A percentile compares a stretch with the other conserved stretches of the same genome.
phyloP scores from a whole-genome alignment of 2,888 invertebrate genomes.

The Conops quadrifasciatus region DNA sequence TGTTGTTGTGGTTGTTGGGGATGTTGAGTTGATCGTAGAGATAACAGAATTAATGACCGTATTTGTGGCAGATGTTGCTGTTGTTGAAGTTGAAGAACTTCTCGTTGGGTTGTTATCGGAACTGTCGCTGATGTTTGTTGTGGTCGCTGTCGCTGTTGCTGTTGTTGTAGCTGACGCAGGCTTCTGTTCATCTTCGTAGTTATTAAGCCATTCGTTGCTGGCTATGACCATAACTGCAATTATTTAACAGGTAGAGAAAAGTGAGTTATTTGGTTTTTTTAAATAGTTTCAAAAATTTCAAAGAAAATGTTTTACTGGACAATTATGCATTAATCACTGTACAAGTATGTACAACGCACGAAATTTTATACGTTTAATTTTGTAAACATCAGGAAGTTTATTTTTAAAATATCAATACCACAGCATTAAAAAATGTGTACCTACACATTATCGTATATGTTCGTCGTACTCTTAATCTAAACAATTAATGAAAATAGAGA shows the following conservation, averaged over 20 bases:
- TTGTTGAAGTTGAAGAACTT: conserved; percentile 40
- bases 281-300: background rate
- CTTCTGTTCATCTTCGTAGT: conserved; percentile 54
- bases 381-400: too few relatives aligned
- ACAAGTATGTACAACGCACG: too few relatives aligned
- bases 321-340: too few relatives aligned
- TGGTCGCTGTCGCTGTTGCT: conserved; percentile 37
- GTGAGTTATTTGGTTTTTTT: background rate
- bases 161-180: conserved; percentile 44
- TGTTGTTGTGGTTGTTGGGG: conserved; percentile 31
- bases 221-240: conserved; percentile 62
- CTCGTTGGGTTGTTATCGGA: conserved; percentile 35
- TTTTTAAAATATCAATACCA: too few relatives aligned
- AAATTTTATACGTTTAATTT: too few relatives aligned
- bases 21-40: conserved; percentile 34
- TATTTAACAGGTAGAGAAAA: conserved; percentile 24
- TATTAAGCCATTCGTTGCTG: conserved; percentile 60
- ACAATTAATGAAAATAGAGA: too few relatives aligned
- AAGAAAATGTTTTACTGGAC: too few relatives aligned
- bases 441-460: too few relatives aligned
- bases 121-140: conserved; percentile 32
- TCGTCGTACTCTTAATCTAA: too few relatives aligned
- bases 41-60: background rate
- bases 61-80: conserved; percentile 35
- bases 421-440: too few relatives aligned